These are phyloP conservation scores for Chiridota heheva DNA, from an alignment of 35 echinoderm and acorn worm species.

Conservation along the genomic window DNA sequence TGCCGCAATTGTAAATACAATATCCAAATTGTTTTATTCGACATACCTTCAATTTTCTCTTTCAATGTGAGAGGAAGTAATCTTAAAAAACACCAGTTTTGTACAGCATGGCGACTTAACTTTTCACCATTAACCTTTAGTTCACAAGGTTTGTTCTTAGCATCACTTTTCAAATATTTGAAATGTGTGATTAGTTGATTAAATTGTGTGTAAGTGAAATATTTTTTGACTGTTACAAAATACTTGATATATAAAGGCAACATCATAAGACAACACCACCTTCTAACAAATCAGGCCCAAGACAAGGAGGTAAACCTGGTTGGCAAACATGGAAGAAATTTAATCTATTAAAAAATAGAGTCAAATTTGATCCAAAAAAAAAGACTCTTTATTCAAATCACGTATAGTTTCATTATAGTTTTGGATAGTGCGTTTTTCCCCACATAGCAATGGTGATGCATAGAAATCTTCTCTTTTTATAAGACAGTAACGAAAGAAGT, in stretches of 20 bases:
- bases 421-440: slow-evolving; percentile 1
- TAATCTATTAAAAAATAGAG: slow-evolving; percentile 43
- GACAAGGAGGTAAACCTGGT: slow-evolving; percentile 56
- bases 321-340: slow-evolving; percentile 51
- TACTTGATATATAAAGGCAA: slow-evolving; percentile 44
- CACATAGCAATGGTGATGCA: neutral
- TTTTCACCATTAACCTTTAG: neutral
- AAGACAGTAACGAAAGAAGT: slow-evolving; percentile 30
- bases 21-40: neutral
- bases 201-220: slow-evolving; percentile 45
- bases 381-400: slow-evolving; percentile 3
- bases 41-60: neutral
- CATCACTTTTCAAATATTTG: slow-evolving; percentile 27
- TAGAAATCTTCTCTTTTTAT: slow-evolving; percentile 27
- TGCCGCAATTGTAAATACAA: neutral
- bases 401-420: slow-evolving; percentile 4
- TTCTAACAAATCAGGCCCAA: slow-evolving; percentile 69
- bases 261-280: slow-evolving; percentile 50
- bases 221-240: slow-evolving; percentile 39
- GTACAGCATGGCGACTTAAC: neutral
- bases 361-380: slow-evolving; percentile 26
- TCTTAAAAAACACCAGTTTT: neutral
- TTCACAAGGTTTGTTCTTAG: slow-evolving; percentile 11
- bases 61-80: neutral
- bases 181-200: slow-evolving; percentile 43